Evolutionary conservation across 2,888 invertebrate species (phyloP), one percentile per base, ranked within the genome.

Genomic region (Crioceris asparagi): DNA sequence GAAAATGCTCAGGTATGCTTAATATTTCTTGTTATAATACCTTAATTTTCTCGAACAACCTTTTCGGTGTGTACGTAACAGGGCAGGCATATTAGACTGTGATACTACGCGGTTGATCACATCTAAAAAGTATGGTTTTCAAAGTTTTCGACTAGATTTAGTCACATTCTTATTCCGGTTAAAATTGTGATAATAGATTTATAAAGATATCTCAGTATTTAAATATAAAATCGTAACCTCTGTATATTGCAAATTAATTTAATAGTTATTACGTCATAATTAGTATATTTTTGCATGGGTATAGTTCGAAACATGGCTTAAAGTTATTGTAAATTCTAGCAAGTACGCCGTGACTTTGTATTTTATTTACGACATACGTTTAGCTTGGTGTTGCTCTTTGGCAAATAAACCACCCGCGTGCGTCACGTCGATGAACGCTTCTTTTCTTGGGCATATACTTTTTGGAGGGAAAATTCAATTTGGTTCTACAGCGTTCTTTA

Each of bases 51-150:
- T 36, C 35, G 40, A 51, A 54, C 54, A 54, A 49, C 52, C 47
- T 46, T 43, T 41, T 55, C 61, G 62, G 60, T 64, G 61, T 62
- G 63, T 59, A 63, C 62, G 60, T 62, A 64, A 62, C 57, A 57
- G 50, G 45, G 45, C 42, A 45, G 45, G 43, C 46, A 43, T 48
- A 36, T 61, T 57, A 63, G 63, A 62, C 49, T 62, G 62, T 62
- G 62, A 59, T 39, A 32, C 31, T 45, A 23, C 17, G 31, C 39
- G 49, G 51, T 54, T 55, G 53, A 54, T 53, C 54, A 52, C 53
- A 49, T 51, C 37, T 14, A 25, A 29, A 17, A 17, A 15, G 30
- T 14, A 32, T 33, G 38, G 11, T 10, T 3, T 11, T 11, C 10
- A 33, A 33, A 15, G 41, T 39, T 34, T 38, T 38, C 35, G 29